A percentile compares a stretch with the other conserved stretches of the same genome.
These are phyloP conservation scores for Syrista parreyssii DNA, from an alignment of 2,888 invertebrate genomes.

Conservation along the genomic window DNA sequence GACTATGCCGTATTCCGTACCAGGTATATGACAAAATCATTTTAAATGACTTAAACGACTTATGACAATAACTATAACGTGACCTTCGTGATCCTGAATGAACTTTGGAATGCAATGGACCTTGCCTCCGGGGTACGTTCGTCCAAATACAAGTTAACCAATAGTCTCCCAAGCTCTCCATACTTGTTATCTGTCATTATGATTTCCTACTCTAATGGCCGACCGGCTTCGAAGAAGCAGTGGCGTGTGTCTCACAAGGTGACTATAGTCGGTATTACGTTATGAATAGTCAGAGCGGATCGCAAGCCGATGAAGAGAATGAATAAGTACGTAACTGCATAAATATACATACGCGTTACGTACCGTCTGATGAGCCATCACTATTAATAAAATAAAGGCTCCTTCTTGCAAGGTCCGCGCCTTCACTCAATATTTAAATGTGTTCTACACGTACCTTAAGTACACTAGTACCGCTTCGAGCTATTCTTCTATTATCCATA, in stretches of 20 bases:
- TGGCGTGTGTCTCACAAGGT: background rate
- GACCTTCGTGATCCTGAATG: background rate
- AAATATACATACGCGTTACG: constrained; percentile 21
- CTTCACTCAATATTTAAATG: background rate
- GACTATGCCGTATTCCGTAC: constrained; percentile 84
- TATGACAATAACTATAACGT: background rate
- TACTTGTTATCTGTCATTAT: background rate
- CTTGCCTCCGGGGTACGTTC: background rate
- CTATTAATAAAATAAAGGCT: constrained; percentile 57
- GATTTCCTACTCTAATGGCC: background rate
- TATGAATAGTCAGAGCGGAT: constrained; percentile 44
- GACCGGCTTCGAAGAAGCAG: background rate
- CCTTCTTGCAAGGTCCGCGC: background rate
- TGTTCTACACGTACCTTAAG: background rate
- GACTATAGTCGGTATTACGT: constrained; percentile 3
- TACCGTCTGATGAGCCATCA: constrained; percentile 51
- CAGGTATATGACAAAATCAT: constrained; percentile 72
- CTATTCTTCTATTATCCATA: background rate
- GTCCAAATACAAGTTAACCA: background rate
- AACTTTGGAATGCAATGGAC: background rate
- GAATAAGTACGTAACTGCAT: constrained; percentile 40
- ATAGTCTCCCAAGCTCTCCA: background rate
- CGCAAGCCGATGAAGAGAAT: constrained; percentile 46
- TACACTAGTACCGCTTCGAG: background rate
- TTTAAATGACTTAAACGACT: background rate